Conservation (phyloP, 2,888 invertebrate species). For the Atherix ibis region DNA sequence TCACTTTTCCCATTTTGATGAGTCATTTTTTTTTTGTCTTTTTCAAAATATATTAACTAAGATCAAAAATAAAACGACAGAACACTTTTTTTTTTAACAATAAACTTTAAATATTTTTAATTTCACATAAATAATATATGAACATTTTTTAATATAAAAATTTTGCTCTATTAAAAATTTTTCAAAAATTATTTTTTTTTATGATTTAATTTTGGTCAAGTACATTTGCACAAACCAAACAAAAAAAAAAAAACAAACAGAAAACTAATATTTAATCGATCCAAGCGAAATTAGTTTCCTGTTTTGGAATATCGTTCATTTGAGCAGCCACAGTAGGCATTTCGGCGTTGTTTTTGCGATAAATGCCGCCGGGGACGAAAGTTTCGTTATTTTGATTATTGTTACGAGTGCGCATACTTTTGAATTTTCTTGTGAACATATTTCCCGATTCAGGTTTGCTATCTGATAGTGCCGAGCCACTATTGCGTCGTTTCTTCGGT, state of each 20-base stretch:
- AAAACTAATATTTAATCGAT: slow-evolving; percentile 10
- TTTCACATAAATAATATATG: no score
- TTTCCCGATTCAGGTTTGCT: slow-evolving; percentile 4
- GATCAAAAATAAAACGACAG: no score
- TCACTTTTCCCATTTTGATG: no score
- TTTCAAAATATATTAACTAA: no score
- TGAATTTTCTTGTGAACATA: slow-evolving; percentile 5
- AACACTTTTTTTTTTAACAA: no score
- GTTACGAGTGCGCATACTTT: slow-evolving; percentile 1
- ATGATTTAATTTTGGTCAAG: no score
- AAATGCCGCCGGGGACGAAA: slow-evolving; percentile 6
- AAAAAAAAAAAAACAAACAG: not conserved
- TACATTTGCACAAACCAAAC: no score
- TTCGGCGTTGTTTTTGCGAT: slow-evolving; percentile 1
- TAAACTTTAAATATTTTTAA: no score
- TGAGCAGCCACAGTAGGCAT: slow-evolving; percentile 7
- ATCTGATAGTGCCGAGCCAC: not conserved
- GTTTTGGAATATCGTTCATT: slow-evolving; percentile 2
- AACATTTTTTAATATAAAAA: not conserved
- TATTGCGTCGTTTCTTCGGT: slow-evolving; percentile 1
- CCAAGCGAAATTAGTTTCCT: slow-evolving; percentile 12
- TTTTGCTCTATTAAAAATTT: not conserved
- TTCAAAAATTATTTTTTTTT: not conserved
- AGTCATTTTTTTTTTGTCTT: no score
- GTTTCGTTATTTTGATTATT: slow-evolving; percentile 4